Evolutionary conservation across 1,140 invertebrate species (phyloP).

Genomic region (Zaprionus inermis): DNA sequence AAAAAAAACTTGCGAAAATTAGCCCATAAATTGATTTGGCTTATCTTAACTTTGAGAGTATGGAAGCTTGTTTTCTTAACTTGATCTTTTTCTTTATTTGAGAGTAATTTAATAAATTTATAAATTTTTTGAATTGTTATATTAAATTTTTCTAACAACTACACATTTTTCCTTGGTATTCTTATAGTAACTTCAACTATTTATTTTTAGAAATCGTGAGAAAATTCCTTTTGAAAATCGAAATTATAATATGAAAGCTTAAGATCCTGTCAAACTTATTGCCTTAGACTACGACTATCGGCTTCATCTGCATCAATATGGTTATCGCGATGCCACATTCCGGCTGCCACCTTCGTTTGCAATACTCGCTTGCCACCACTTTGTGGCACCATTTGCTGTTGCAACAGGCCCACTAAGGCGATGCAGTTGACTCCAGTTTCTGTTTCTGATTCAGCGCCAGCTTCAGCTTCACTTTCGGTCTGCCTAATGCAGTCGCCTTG

Average conservation of each 20-base stretch:
- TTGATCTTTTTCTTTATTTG: too few relatives aligned
- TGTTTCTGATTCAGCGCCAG: neutral
- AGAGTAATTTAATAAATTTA: too few relatives aligned
- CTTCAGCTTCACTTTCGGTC: conserved; percentile 2
- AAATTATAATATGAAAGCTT: neutral
- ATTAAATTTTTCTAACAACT: too few relatives aligned
- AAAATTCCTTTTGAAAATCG: neutral
- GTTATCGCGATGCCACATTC: conserved; percentile 21
- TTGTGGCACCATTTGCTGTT: conserved; percentile 18
- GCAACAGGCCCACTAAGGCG: conserved; percentile 26
- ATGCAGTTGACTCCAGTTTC: conserved; percentile 2
- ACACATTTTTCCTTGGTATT: too few relatives aligned
- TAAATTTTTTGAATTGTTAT: too few relatives aligned
- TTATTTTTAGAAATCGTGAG: neutral
- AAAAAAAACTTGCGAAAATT: neutral
- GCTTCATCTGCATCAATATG: neutral
- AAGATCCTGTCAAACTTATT: neutral
- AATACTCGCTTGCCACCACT: conserved; percentile 9
- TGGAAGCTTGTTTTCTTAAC: too few relatives aligned
- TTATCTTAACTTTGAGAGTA: too few relatives aligned
- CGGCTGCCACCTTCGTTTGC: conserved; percentile 20
- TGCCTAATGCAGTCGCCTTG: neutral
- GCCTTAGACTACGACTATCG: neutral
- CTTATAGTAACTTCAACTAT: too few relatives aligned
- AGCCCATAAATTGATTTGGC: too few relatives aligned